Evolutionary conservation across 2,888 invertebrate genomes (phyloP).

Genomic region (Netelia melanura): DNA sequence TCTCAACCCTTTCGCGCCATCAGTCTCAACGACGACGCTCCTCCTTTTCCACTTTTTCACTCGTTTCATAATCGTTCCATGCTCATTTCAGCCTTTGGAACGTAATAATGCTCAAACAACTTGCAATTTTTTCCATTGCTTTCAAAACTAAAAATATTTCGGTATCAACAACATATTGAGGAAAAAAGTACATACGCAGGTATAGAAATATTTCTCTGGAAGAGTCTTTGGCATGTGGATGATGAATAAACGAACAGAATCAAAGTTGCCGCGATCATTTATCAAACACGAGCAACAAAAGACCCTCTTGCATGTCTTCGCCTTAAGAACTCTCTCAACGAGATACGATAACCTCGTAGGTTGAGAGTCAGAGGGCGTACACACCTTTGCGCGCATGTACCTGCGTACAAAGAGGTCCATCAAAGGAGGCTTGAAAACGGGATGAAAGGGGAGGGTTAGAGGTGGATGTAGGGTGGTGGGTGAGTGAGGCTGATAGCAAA

Average conservation of each 20-base stretch:
- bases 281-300: background rate
- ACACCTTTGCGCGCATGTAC: background rate
- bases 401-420: conserved; percentile 24
- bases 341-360: background rate
- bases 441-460: conserved; percentile 48
- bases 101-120: no score
- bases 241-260: background rate
- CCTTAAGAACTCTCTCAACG: background rate
- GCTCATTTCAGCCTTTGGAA: no score
- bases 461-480: conserved; percentile 50
- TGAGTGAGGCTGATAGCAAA: conserved; percentile 55
- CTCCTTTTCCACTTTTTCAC: conserved; percentile 18
- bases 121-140: conserved; percentile 1
- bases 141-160: conserved; percentile 25
- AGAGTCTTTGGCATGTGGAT: background rate
- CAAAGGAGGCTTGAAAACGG: conserved; percentile 58
- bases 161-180: conserved; percentile 9
- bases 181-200: background rate
- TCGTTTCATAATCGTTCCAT: background rate
- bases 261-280: background rate
- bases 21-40: conserved; percentile 11
- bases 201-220: background rate
- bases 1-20: conserved; percentile 37
- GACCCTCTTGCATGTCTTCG: background rate
- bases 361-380: background rate